phyloP scores from a whole-genome alignment of 2,888 invertebrate species.

The Leptinotarsa haldemani region DNA sequence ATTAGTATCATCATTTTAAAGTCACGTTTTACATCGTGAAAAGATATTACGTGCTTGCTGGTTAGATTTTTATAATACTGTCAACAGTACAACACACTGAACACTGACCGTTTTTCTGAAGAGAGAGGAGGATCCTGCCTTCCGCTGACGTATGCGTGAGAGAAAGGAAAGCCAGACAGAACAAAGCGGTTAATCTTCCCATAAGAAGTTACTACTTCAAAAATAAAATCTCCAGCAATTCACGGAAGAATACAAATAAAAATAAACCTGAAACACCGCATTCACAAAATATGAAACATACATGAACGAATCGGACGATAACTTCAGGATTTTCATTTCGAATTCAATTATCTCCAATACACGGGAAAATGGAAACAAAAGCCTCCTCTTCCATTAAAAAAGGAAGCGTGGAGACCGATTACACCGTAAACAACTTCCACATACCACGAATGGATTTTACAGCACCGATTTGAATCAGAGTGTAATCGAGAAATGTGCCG shows the following conservation, averaged over 20 bases:
- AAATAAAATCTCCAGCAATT: neutral
- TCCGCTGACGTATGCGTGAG: too few species aligned
- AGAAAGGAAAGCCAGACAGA: too few species aligned
- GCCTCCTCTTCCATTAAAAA: slow-evolving; percentile 28
- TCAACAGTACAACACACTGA: too few species aligned
- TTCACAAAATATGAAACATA: neutral
- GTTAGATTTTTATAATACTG: too few species aligned
- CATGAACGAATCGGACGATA: neutral
- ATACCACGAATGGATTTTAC: slow-evolving; percentile 47
- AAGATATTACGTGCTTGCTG: too few species aligned
- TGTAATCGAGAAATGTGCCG: slow-evolving; percentile 53
- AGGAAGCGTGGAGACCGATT: slow-evolving; percentile 34
- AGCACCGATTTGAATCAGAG: slow-evolving; percentile 51
- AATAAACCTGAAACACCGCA: neutral
- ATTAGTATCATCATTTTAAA: too few species aligned
- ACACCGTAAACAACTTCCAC: slow-evolving; percentile 44
- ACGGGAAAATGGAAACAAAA: slow-evolving; percentile 23
- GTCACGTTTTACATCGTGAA: too few species aligned
- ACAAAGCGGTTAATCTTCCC: too few species aligned
- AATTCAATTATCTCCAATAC: slow-evolving; percentile 16
- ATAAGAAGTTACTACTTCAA: too few species aligned
- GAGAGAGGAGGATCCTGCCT: too few species aligned
- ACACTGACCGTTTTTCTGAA: too few species aligned
- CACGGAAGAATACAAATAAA: neutral
- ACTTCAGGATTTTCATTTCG: slow-evolving; percentile 5